phyloP scores from a whole-genome alignment of 2,888 invertebrate species.

The Leptinotarsa haldemani region DNA sequence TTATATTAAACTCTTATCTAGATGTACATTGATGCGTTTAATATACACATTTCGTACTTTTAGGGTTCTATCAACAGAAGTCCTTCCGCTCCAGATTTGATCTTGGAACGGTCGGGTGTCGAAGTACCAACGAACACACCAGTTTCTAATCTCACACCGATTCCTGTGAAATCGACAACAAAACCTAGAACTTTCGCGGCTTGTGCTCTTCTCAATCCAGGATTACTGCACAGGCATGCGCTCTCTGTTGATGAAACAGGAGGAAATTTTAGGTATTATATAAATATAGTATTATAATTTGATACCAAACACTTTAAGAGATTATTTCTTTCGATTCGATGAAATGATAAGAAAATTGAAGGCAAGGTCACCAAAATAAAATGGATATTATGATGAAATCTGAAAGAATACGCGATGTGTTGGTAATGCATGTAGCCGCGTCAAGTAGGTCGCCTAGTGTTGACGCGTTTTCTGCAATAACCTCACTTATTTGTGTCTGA shows the following conservation, averaged over 20 bases:
- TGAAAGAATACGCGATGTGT: no score
- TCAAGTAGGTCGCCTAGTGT: no score
- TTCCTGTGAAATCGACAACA: slow-evolving; percentile 36
- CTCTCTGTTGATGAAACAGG: slow-evolving; percentile 83
- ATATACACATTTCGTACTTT: slow-evolving; percentile 26
- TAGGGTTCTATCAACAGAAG: slow-evolving; percentile 66
- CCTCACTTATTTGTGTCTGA: no score
- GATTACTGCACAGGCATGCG: slow-evolving; percentile 80
- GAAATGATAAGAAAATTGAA: not conserved
- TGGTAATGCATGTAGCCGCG: no score
- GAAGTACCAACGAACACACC: slow-evolving; percentile 55
- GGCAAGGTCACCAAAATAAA: no score
- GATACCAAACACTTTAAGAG: no score
- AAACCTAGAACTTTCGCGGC: slow-evolving; percentile 64
- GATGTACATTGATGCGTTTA: no score
- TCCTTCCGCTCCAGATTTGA: slow-evolving; percentile 73
- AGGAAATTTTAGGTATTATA: slow-evolving; percentile 59
- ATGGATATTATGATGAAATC: no score
- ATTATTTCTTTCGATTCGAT: no score
- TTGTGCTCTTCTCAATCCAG: slow-evolving; percentile 72
- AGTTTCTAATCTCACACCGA: slow-evolving; percentile 39
- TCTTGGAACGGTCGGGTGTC: slow-evolving; percentile 60
- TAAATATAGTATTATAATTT: not conserved
- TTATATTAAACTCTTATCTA: no score
- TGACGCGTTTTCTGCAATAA: no score